phyloP scores from a whole-genome alignment of 2,797 vertebrate genomes.

The Otus scops region DNA sequence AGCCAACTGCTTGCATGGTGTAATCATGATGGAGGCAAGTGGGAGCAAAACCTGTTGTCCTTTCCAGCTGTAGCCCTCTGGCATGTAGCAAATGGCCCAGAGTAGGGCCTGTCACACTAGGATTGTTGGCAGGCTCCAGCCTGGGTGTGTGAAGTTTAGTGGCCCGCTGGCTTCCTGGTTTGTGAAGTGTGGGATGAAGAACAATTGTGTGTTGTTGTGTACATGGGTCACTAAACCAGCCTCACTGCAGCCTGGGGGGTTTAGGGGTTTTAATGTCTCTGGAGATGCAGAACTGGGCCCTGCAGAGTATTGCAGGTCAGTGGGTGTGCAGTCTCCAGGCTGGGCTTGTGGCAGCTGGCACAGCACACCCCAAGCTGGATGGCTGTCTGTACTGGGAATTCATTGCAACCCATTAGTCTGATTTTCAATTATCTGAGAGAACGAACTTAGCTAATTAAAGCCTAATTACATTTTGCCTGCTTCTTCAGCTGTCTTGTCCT shows the following conservation, averaged over 20 bases:
- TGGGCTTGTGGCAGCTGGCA: neutral
- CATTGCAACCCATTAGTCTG: constrained; percentile 5
- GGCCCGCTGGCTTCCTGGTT: neutral
- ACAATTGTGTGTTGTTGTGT: neutral
- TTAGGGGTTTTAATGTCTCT: neutral
- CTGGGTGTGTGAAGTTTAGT: neutral
- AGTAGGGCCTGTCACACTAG: neutral
- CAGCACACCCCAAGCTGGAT: neutral
- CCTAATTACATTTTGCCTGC: constrained; percentile 46
- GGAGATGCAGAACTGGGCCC: neutral
- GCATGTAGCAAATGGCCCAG: neutral
- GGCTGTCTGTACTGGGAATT: neutral
- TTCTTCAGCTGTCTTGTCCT: constrained; percentile 33
- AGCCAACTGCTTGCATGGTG: neutral
- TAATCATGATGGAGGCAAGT: neutral
- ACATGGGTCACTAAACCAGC: neutral
- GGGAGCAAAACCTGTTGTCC: neutral
- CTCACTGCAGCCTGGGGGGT: neutral
- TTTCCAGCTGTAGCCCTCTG: neutral
- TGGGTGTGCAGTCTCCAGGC: neutral
- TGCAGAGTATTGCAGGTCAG: neutral
- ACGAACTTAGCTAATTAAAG: constrained; percentile 25
- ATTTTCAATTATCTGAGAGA: constrained; percentile 57
- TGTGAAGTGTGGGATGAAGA: neutral
- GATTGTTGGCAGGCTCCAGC: neutral